Conservation (phyloP, 2,113 vertebrate species). For the Hemiscyllium ocellatum region DNA sequence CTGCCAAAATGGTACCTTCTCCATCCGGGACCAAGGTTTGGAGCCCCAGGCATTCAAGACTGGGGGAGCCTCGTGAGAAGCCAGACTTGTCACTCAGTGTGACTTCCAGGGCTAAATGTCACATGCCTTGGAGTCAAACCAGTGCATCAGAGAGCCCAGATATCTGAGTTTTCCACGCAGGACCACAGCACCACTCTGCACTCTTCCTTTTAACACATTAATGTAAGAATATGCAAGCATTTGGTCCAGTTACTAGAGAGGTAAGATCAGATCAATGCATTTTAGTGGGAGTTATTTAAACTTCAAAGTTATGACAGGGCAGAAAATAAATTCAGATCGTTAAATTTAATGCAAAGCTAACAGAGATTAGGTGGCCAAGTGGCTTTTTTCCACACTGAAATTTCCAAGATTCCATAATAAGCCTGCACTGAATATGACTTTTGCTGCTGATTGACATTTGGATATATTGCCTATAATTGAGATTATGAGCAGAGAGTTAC, state of each 20-base stretch:
- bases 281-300: neutral
- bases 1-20: neutral
- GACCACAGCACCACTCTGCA: neutral
- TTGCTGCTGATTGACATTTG: neutral
- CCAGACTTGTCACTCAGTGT: neutral
- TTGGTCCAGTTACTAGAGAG: neutral
- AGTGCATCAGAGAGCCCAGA: neutral
- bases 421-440: neutral
- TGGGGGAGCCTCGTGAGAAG: neutral
- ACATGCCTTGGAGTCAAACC: neutral
- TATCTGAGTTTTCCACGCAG: neutral
- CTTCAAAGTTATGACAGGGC: neutral
- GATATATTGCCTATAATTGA: neutral
- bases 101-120: neutral
- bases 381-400: neutral
- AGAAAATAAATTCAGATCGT: neutral
- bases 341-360: neutral
- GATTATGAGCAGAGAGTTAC: neutral
- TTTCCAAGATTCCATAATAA: neutral
- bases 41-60: neutral
- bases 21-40: neutral
- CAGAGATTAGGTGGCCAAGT: neutral
- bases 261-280: neutral
- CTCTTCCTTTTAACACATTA: neutral
- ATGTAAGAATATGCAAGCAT: neutral